These are phyloP conservation scores for Alectoris magna DNA, from an alignment of 2,797 vertebrate genomes.

Conservation along the genomic window DNA sequence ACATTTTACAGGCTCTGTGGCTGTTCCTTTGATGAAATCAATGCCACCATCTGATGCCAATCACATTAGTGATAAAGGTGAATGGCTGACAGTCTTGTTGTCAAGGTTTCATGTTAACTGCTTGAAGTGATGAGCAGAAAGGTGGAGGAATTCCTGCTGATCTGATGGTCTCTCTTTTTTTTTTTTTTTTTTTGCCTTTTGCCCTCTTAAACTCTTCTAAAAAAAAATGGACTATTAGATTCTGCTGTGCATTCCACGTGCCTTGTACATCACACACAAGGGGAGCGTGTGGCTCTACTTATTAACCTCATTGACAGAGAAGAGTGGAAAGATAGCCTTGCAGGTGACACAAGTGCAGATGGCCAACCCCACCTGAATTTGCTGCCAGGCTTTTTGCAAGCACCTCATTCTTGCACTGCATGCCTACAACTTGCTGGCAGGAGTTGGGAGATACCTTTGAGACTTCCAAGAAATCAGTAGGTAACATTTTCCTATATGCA, in stretches of 20 bases:
- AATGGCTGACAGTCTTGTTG: not conserved
- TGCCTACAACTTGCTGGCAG: not conserved
- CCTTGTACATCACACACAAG: not conserved
- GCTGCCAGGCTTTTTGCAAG: not conserved
- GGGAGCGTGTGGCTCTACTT: conserved; percentile 16
- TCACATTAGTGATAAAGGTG: not conserved
- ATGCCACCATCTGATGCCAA: not conserved
- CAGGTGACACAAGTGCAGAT: not conserved
- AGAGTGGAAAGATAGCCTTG: not conserved
- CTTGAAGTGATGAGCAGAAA: not conserved
- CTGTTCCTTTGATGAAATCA: not conserved
- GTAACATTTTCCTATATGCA: not conserved
- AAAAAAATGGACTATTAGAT: not conserved
- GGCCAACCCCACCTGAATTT: not conserved
- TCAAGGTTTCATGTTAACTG: not conserved
- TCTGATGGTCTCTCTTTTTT: not conserved
- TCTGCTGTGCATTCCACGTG: not conserved
- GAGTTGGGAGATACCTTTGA: not conserved
- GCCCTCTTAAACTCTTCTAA: not conserved
- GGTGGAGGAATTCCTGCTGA: not conserved
- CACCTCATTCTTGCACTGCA: not conserved
- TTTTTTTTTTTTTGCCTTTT: not conserved
- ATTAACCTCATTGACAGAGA: conserved; percentile 20
- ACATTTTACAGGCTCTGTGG: not conserved
- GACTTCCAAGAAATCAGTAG: not conserved